Conservation (phyloP, 2,113 vertebrate genomes). For the Furnarius figulus region DNA sequence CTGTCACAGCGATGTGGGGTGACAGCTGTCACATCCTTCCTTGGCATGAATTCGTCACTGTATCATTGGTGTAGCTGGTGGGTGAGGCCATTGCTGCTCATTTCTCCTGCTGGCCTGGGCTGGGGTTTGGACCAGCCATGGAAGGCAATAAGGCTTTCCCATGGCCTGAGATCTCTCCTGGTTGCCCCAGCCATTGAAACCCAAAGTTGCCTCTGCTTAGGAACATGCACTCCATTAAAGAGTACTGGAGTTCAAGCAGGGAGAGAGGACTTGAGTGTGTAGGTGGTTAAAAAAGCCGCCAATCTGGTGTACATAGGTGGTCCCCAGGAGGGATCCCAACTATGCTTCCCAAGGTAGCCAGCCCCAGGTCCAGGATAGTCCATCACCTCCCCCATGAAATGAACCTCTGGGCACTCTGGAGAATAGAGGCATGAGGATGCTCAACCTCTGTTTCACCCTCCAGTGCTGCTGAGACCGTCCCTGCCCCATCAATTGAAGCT, state of each 20-base stretch:
- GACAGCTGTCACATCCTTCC: constrained; percentile 11
- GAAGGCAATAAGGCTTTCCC: background rate
- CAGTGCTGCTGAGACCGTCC: background rate
- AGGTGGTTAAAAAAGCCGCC: background rate
- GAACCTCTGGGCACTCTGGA: rapidly evolving
- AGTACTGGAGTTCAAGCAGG: background rate
- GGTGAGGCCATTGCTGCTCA: background rate
- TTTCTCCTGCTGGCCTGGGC: background rate
- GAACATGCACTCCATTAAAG: background rate
- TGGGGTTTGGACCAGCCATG: background rate
- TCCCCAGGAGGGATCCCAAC: background rate
- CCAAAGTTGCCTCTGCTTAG: background rate
- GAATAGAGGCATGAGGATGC: background rate
- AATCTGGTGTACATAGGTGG: background rate
- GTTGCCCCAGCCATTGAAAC: background rate
- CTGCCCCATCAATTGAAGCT: background rate
- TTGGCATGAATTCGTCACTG: rapidly evolving
- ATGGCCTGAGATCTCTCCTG: background rate
- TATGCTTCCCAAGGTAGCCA: background rate
- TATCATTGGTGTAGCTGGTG: background rate
- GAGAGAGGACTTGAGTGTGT: rapidly evolving
- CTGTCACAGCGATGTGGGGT: background rate
- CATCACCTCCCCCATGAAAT: background rate
- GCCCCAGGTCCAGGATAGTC: background rate
- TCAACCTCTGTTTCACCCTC: background rate